Percentiles rank a stretch among this genome's conserved stretches.
Conservation (phyloP, 2,113 vertebrate genomes). For the Melozone crissalis region DNA sequence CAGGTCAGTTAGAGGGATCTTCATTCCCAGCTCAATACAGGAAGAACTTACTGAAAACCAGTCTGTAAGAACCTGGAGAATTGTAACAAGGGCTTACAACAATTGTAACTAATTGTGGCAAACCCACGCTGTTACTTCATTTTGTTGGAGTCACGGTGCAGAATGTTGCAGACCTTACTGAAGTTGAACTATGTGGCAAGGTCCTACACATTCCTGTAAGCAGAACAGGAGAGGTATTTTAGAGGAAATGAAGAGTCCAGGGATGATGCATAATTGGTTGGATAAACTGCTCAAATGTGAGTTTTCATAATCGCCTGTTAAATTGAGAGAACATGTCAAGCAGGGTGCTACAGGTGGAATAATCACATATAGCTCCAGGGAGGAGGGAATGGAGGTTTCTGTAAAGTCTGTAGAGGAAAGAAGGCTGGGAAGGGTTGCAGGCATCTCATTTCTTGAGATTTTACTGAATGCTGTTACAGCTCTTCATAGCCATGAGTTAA, state of each 20-base stretch:
- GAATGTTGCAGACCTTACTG: background rate
- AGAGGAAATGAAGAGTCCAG: background rate
- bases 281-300: background rate
- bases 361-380: background rate
- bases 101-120: background rate
- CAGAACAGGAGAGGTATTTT: background rate
- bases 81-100: background rate
- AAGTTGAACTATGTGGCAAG: rapidly evolving
- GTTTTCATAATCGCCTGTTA: background rate
- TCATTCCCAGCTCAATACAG: background rate
- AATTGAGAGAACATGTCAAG: background rate
- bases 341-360: background rate
- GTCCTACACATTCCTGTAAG: background rate
- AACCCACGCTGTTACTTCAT: background rate
- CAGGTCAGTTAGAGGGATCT: background rate
- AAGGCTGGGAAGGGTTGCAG: background rate
- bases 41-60: background rate
- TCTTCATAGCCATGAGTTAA: background rate
- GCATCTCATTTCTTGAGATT: background rate
- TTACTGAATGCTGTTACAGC: background rate
- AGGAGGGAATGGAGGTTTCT: background rate
- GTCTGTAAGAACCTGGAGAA: background rate
- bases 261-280: background rate
- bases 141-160: background rate
- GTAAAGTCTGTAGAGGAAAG: background rate